A percentile compares a stretch with the other conserved stretches of the same genome.
phyloP scores from a whole-genome alignment of 2,113 vertebrate species.

The Otolemur garnettii region DNA sequence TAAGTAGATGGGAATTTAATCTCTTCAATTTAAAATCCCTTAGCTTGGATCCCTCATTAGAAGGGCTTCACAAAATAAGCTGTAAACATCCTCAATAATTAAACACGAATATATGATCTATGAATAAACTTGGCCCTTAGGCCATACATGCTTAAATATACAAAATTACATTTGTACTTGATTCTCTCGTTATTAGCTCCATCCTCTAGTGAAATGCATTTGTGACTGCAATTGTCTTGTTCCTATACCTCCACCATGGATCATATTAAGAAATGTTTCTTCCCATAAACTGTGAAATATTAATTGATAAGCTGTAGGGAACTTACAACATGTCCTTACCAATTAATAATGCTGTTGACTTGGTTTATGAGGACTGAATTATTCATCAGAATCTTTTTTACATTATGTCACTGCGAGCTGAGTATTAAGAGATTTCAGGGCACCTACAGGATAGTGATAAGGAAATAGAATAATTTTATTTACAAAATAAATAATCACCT shows the following conservation, averaged over 20 bases:
- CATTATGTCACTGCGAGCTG: background rate
- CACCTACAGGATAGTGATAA: background rate
- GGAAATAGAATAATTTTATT: background rate
- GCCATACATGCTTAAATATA: constrained; percentile 66
- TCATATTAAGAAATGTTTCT: constrained; percentile 57
- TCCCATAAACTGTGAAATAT: constrained; percentile 35
- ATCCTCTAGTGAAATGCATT: constrained; percentile 48
- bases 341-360: constrained; percentile 61
- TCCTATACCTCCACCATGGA: constrained; percentile 7
- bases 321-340: constrained; percentile 41
- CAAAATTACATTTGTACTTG: constrained; percentile 37
- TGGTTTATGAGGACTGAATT: constrained; percentile 66
- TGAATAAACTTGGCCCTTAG: constrained; percentile 61
- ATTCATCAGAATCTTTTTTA: constrained; percentile 66
- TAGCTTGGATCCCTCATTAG: constrained; percentile 57
- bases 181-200: constrained; percentile 36
- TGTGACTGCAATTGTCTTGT: constrained; percentile 34
- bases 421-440: background rate
- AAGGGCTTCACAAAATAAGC: constrained; percentile 62
- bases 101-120: constrained; percentile 60
- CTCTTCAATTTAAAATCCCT: constrained; percentile 74
- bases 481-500: constrained; percentile 1
- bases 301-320: constrained; percentile 62
- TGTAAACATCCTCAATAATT: constrained; percentile 74
- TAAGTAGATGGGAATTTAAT: constrained; percentile 74